Evolutionary conservation across 1,140 invertebrate genomes (phyloP), one percentile per base, ranked within the genome.

Genomic region (Penaeus vannamei): DNA sequence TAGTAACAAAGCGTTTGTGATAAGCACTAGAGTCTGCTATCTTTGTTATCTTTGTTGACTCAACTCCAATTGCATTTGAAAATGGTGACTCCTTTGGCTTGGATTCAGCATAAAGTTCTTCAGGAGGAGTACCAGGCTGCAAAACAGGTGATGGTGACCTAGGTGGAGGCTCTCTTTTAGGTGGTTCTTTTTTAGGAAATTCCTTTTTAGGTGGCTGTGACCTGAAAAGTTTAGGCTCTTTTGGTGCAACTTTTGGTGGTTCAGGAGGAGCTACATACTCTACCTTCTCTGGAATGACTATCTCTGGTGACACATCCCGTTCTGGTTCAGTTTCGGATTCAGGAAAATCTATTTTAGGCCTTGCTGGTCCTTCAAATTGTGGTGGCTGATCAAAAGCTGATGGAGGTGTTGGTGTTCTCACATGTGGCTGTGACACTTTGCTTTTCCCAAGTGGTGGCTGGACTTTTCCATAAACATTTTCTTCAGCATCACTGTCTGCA

Each of bases 11-110:
- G 22, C 87, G n/a, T 42, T 89, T 81, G 61, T 89, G 87, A 60
- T 84, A 64, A 22, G 72, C 42, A 89, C 87, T 89, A n/a, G 87
- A 89, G 80, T 89, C 87, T n/a, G 87, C 87, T 84, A 89, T 84
- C 79, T 89, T 89, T 77, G 87, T 89, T 23, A 89, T 89, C 66
- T 89, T 89, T 10, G 87, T 89, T 85, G 87, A 89, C 36, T 89
- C 87, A 36, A 89, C 87, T 19, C 87, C 87, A 79, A 89, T 64
- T 23, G 87, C 87, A 89, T 89, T 89, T 64, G 87, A 89, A 79
- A 85, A 89, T 14, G 46, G 85, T 23, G 84, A 46, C 19, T 66
- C 26, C 20, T 76, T 42, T 29, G 85, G 72, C 26, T 76, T 69
- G 23, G 72, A 26, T 46, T 69, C n/a, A 72, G 22, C 66, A 62